These are phyloP conservation scores for Apeira syringaria DNA, from an alignment of 2,888 invertebrate species.

Conservation along the genomic window DNA sequence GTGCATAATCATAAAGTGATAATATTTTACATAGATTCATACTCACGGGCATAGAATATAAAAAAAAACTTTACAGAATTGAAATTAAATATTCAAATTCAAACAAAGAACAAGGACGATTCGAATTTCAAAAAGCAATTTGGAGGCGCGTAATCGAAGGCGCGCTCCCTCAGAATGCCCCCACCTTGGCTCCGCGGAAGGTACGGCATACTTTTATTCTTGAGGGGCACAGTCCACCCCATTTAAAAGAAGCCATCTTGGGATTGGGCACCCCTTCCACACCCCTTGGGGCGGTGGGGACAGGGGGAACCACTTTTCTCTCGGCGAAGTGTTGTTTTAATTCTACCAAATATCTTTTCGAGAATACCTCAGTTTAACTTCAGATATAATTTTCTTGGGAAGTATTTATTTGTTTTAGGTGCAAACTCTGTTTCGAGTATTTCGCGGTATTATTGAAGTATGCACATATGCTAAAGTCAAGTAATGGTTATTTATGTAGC, in stretches of 20 bases:
- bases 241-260: conserved; percentile 83
- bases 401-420: conserved; percentile 75
- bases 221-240: conserved; percentile 79
- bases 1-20: no score
- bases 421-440: conserved; percentile 45
- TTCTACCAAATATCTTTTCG: conserved; percentile 82
- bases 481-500: no score
- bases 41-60: no score
- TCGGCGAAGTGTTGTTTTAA: conserved; percentile 81
- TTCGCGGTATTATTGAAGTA: conserved; percentile 9
- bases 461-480: not conserved
- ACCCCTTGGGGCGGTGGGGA: conserved; percentile 39
- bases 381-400: conserved; percentile 77
- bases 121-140: conserved; percentile 69
- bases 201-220: conserved; percentile 80
- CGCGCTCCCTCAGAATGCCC: conserved; percentile 49
- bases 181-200: conserved; percentile 66
- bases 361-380: conserved; percentile 76
- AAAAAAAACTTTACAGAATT: conserved; percentile 25
- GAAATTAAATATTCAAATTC: conserved; percentile 36
- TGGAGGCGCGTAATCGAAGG: conserved; percentile 71
- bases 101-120: conserved; percentile 44
- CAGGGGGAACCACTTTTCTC: conserved; percentile 75
- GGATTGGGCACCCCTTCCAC: conserved; percentile 54
- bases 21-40: no score